Percentiles rank a stretch among this genome's conserved stretches.
Evolutionary conservation across 2,797 vertebrate genomes (phyloP).

Genomic region (Acanthiza pusilla): DNA sequence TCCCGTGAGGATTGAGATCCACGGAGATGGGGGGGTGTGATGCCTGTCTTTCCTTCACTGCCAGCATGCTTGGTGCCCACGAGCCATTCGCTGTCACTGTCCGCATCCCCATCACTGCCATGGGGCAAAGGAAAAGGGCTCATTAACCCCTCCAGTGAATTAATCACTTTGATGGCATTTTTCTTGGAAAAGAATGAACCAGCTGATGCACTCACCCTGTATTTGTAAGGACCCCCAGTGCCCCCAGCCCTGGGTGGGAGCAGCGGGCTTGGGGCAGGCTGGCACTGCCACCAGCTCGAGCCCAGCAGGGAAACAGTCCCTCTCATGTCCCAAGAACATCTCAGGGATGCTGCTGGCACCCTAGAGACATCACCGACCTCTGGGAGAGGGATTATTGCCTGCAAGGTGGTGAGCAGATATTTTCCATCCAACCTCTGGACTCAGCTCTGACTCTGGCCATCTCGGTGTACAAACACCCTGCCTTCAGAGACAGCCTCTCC

Average conservation of each 20-base stretch:
- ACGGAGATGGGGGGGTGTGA: not conserved
- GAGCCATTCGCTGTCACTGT: rapidly evolving
- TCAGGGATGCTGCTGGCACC: not conserved
- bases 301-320: rapidly evolving
- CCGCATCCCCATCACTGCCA: rapidly evolving
- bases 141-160: not conserved
- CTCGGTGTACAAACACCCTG: not conserved
- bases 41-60: rapidly evolving
- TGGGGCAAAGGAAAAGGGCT: not conserved
- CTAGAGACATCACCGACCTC: rapidly evolving
- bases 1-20: not conserved
- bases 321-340: not conserved
- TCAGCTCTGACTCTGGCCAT: rapidly evolving
- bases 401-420: not conserved
- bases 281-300: not conserved
- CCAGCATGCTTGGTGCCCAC: not conserved
- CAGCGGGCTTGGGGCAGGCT: not conserved
- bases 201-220: not conserved
- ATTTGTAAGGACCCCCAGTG: rapidly evolving
- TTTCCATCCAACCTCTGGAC: not conserved
- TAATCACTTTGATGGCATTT: not conserved
- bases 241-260: not conserved
- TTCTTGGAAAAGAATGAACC: not conserved
- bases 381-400: not conserved
- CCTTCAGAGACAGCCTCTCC: not conserved